phyloP scores from a whole-genome alignment of 2,113 vertebrate species.

The Phrynosoma platyrhinos region DNA sequence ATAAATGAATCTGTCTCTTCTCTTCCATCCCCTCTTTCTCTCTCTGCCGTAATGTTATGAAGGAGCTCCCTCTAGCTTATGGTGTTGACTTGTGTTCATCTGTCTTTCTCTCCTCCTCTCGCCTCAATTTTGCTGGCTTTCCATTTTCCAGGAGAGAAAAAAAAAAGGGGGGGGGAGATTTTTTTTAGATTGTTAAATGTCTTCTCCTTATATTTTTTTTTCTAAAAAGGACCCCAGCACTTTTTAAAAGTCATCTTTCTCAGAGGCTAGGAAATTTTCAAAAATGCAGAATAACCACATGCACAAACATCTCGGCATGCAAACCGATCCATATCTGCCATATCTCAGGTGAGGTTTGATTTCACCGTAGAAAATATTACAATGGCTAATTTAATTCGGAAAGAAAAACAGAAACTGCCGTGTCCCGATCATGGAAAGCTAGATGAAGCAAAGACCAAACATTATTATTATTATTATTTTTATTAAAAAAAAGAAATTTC shows the following conservation, averaged over 20 bases:
- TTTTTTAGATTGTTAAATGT: constrained; percentile 46
- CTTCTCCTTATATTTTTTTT: background rate
- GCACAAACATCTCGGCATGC: too few relatives aligned
- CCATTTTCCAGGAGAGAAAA: constrained; percentile 5
- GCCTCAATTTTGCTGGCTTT: constrained; percentile 47
- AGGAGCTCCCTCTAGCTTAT: constrained; percentile 60
- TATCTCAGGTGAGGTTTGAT: background rate
- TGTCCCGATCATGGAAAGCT: constrained; percentile 3
- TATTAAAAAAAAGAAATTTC: background rate
- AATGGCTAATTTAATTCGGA: background rate
- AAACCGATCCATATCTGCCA: background rate
- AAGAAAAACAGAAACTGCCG: background rate
- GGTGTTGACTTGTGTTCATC: constrained; percentile 47
- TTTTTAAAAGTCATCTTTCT: too few relatives aligned
- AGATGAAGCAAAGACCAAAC: background rate
- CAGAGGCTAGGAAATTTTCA: too few relatives aligned
- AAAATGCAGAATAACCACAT: too few relatives aligned
- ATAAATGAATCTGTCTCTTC: constrained; percentile 57
- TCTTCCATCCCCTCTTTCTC: background rate
- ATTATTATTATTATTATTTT: too few relatives aligned
- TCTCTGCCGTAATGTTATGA: constrained; percentile 18
- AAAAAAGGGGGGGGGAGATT: background rate
- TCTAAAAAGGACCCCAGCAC: too few relatives aligned
- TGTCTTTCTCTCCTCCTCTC: constrained; percentile 1
- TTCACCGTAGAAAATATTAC: constrained; percentile 13